Evolutionary conservation across 2,888 invertebrate genomes (phyloP), one percentile per base, ranked within the genome.

Genomic region (Calliopum simillimum): DNA sequence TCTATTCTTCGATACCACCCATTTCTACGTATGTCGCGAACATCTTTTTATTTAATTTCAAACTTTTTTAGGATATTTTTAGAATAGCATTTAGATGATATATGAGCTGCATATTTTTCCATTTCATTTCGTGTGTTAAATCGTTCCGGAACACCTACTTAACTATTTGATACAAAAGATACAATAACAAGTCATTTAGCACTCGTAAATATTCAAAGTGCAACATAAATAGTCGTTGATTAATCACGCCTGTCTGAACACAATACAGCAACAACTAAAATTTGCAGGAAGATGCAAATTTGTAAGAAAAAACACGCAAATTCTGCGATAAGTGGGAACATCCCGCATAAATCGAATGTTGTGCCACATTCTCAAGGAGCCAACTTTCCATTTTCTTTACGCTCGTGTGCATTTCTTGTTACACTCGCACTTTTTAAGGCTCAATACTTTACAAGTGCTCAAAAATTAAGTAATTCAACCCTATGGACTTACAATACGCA

Each of bases 201-300:
- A 78, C 74, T 82, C 81, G 81, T 82, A 83, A 82, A 84, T 84
- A 83, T 83, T 76, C 79, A 79, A 77, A 82, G 80, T 82, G 83
- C 80, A 78, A 79, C 80, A 78, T 82, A 84, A 85, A 85, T 84
- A 85, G 84, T 79, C 82, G 82, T 82, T 85, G 85, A 85, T 85
- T 85, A 85, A 84, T 84, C 83, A 83, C 75, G 77, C 55, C 47
- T 62, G 62, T 62, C 62, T 62, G 49, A 23, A 47, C 16, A 3
- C 33, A 16, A 21, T 2, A 13, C 25, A 56, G 19, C 55, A 21
- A 56, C 55, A 56, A 56, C 55, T 11, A 56, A 21, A 56, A 2
- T 2, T 5, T 23, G 21, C 21, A 33, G 21, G 25, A 25, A 23
- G 13, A 53, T 13, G 19, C 11, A 21, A 53, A 19, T 12, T 12